Base-by-base conservation (phyloP, 2,113 vertebrate genomes). In the Cercopithecus mona region DNA sequence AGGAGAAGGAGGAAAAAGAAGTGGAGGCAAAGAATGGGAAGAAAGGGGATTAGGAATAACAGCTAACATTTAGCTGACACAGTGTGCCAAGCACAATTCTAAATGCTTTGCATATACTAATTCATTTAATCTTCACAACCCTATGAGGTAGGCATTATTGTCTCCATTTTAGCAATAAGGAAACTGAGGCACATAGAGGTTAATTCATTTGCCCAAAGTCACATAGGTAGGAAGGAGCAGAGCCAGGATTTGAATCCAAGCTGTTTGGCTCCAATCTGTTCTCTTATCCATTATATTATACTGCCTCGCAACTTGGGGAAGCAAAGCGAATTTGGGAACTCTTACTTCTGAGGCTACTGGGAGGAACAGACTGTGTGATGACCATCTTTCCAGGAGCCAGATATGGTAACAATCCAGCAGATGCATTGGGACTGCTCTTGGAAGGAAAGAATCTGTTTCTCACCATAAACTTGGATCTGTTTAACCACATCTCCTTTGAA, bases 371-470 rank as follows among this genome's bases (percentile, higher is more conserved):
- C 52, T 90, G 75, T 50, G 6, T 75, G 40, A 89, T 43, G 14
- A 61, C 48, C 88, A 30, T 90, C 50, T 17, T 93, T 17, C 40
- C 22, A 50, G 23, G 35, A 73, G 16, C 30, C 72, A 68, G 7
- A 73, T 52, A 89, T 52, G 52, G 20, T 76, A 95, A 80, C 30
- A 81, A 17, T 88, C n/a, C n/a, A 87, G 13, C 68, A 80, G 40
- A 45, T 73, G 61, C 59, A 80, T 11, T 93, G 72, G 11, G 57
- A 95, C 20, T 48, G 73, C 83, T 66, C 32, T 88, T 25, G 35
- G 64, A 88, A 85, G 38, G 73, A 81, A 82, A 91, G 57, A 76
- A 9, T 25, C 43, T 43, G 52, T 96, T 96, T 93, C 87, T 93
- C 81, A 85, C 48, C 27, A 52, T 88, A 72, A 79, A 32, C n/a